Percentiles rank a stretch among this genome's conserved stretches.
phyloP scores from a whole-genome alignment of 2,113 vertebrate genomes.

The Lutjanus erythropterus region DNA sequence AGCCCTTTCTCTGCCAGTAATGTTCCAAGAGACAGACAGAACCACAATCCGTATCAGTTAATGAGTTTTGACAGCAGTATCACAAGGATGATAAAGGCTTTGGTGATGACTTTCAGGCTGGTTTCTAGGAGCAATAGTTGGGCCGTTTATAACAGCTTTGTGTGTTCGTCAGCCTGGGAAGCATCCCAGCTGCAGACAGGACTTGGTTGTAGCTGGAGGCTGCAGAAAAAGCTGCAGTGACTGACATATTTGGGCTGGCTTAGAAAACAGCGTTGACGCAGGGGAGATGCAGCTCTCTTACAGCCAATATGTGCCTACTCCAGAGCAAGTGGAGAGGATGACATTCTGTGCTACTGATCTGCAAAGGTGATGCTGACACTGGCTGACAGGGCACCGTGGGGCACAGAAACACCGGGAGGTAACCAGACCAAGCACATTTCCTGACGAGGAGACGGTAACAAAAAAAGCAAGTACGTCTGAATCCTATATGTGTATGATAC shows the following conservation, averaged over 20 bases:
- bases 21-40: conserved; percentile 12
- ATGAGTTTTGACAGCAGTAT: conserved; percentile 24
- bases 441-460: neutral
- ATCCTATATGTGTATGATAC: too few species aligned
- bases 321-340: conserved; percentile 6
- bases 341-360: conserved; percentile 58
- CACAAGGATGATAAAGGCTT: conserved; percentile 17
- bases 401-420: conserved; percentile 2
- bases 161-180: conserved; percentile 35
- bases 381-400: conserved; percentile 45
- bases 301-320: conserved; percentile 53
- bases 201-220: conserved; percentile 56
- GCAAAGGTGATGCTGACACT: conserved; percentile 52
- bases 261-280: conserved; percentile 45
- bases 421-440: conserved; percentile 15
- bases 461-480: too few species aligned
- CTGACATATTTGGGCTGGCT: conserved; percentile 70
- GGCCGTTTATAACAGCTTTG: conserved; percentile 50
- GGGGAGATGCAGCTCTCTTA: conserved; percentile 50
- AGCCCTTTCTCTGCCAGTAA: neutral
- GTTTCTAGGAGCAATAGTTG: conserved; percentile 12
- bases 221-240: conserved; percentile 73
- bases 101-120: conserved; percentile 8
- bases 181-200: conserved; percentile 54
- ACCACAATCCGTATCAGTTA: neutral